These are phyloP conservation scores for Phocoena phocoena DNA, from an alignment of 2,113 vertebrate genomes.

Conservation along the genomic window DNA sequence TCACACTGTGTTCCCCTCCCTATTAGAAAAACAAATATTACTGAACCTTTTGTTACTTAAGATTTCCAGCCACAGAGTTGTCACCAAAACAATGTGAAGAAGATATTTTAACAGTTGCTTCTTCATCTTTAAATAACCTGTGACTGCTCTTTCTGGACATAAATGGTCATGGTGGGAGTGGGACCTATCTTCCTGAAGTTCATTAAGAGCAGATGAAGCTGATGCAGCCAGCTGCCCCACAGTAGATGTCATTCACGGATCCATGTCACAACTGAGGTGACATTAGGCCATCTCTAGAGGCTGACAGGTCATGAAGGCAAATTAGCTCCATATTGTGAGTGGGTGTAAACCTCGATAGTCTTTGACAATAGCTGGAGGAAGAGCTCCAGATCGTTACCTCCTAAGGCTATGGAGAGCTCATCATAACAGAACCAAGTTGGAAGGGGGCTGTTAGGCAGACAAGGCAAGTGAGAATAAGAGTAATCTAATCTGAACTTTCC, in stretches of 20 bases:
- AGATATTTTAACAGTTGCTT: not conserved
- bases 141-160: constrained; percentile 17
- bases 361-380: constrained; percentile 30
- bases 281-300: not conserved
- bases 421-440: not conserved
- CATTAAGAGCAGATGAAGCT: not conserved
- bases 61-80: constrained; percentile 12
- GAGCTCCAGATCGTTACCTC: not conserved
- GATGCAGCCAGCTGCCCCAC: not conserved
- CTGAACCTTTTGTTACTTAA: not conserved
- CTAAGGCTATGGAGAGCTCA: not conserved
- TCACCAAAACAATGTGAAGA: not conserved
- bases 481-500: not conserved
- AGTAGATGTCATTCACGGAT: not conserved
- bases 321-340: constrained; percentile 25
- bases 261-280: not conserved
- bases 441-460: not conserved
- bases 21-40: not conserved
- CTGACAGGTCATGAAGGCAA: constrained; percentile 37
- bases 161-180: not conserved
- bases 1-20: not conserved
- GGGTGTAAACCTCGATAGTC: not conserved
- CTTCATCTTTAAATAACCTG: not conserved
- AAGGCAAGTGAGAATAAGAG: not conserved
- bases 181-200: not conserved